phyloP scores from a whole-genome alignment of 2,888 invertebrate genomes.

The Trachelus stipa region DNA sequence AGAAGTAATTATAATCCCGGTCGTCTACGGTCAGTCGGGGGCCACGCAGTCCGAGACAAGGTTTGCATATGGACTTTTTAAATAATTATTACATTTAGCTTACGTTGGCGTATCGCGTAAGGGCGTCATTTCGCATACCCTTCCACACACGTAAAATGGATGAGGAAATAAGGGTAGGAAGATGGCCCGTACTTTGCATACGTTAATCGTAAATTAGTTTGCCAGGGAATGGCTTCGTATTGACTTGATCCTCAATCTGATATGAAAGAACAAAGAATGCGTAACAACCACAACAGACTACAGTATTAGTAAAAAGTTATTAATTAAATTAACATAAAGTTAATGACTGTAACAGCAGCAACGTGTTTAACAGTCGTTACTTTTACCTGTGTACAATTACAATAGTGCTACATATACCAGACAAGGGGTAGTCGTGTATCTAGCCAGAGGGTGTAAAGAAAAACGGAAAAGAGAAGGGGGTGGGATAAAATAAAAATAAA shows the following conservation, averaged over 20 bases:
- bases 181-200: not conserved
- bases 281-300: not conserved
- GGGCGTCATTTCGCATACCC: not conserved
- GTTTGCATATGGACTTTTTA: slow-evolving; percentile 25
- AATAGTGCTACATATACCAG: not conserved
- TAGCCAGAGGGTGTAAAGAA: not conserved
- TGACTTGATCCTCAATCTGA: not conserved
- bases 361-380: not conserved
- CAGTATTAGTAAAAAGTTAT: not conserved
- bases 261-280: not conserved
- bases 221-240: not conserved
- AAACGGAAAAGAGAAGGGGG: not conserved
- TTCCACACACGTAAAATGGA: not conserved
- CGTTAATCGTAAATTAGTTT: not conserved
- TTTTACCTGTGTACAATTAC: not conserved
- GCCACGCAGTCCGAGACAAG: slow-evolving; percentile 17
- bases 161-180: not conserved
- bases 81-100: slow-evolving; percentile 27
- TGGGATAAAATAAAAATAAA: not conserved
- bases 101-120: slow-evolving; percentile 19
- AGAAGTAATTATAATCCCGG: slow-evolving; percentile 40
- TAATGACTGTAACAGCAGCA: not conserved
- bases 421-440: not conserved
- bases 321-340: not conserved
- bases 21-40: not conserved